Conservation (phyloP, 1,140 invertebrate genomes). For the Cotesia chilonis region DNA sequence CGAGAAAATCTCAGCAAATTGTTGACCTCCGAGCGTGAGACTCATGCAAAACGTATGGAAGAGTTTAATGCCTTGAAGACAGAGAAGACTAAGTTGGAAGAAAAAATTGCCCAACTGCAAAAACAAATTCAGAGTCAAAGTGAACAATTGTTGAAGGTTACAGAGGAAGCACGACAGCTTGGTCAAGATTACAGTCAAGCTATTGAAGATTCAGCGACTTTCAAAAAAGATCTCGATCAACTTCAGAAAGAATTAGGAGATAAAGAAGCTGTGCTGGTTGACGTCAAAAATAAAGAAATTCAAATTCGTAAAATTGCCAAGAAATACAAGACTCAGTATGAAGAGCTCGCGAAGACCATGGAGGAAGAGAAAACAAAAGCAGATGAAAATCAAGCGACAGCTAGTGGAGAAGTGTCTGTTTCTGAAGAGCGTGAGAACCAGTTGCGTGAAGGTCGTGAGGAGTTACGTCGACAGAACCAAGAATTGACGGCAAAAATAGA, state of each 20-base stretch:
- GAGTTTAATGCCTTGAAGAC: slow-evolving; percentile 71
- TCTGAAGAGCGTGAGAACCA: slow-evolving; percentile 59
- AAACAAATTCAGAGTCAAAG: slow-evolving; percentile 65
- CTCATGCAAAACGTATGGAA: slow-evolving; percentile 72
- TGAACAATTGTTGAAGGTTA: slow-evolving; percentile 65
- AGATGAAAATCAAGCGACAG: slow-evolving; percentile 57
- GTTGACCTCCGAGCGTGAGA: slow-evolving; percentile 77
- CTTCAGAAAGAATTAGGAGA: slow-evolving; percentile 69
- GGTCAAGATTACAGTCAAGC: slow-evolving; percentile 69
- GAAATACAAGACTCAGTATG: slow-evolving; percentile 89
- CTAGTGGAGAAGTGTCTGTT: slow-evolving; percentile 55
- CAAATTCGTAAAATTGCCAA: slow-evolving; percentile 91
- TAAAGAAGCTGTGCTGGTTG: slow-evolving; percentile 75
- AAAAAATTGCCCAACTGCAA: slow-evolving; percentile 72
- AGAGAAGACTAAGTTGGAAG: slow-evolving; percentile 79
- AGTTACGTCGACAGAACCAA: slow-evolving; percentile 61
- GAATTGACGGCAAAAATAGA: slow-evolving; percentile 66
- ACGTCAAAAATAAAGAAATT: slow-evolving; percentile 79
- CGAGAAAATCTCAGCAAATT: slow-evolving; percentile 81
- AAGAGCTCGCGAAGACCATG: slow-evolving; percentile 73
- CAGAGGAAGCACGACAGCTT: slow-evolving; percentile 66
- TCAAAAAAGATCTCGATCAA: slow-evolving; percentile 61
- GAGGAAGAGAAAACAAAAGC: slow-evolving; percentile 71
- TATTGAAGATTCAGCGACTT: slow-evolving; percentile 64
- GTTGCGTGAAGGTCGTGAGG: slow-evolving; percentile 64